phyloP scores from a whole-genome alignment of 1,140 invertebrate genomes.

The Tetraneura akinire region DNA sequence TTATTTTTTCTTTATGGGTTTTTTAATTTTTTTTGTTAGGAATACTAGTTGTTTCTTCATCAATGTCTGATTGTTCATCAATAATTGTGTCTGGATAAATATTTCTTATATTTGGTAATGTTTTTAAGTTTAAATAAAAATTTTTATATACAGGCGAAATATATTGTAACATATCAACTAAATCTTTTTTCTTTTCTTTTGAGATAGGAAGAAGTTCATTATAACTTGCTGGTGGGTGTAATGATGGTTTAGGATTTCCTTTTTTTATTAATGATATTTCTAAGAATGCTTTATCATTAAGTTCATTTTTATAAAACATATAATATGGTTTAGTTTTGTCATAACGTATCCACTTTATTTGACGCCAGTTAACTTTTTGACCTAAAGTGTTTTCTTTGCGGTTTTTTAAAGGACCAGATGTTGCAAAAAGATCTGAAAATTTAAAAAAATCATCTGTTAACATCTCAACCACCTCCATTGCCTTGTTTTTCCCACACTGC shows the following conservation, averaged over 20 bases:
- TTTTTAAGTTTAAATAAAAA: background rate
- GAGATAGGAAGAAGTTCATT: no score
- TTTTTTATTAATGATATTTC: background rate
- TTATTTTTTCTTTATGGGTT: no score
- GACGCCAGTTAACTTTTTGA: background rate
- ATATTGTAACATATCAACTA: background rate
- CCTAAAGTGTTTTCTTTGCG: no score
- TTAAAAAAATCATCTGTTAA: background rate
- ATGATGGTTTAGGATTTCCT: background rate
- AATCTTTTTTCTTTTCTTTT: conserved; percentile 15
- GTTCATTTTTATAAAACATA: background rate
- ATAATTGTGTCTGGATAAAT: no score
- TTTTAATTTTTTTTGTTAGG: no score
- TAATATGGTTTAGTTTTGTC: background rate
- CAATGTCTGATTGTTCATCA: no score
- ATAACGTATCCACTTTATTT: background rate
- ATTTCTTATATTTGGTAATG: no score
- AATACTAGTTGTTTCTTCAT: no score
- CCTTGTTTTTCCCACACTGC: background rate
- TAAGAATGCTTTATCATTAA: background rate
- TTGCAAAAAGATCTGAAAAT: background rate
- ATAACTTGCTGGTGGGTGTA: background rate
- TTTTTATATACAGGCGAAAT: background rate
- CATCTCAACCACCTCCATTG: background rate
- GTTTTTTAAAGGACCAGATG: background rate